A percentile compares a stretch with the other conserved stretches of the same genome.
phyloP scores from a whole-genome alignment of 30 jellyfish, hydroid and myxozoan genomes.

The Aurelia aurita complex sp. Pacific region DNA sequence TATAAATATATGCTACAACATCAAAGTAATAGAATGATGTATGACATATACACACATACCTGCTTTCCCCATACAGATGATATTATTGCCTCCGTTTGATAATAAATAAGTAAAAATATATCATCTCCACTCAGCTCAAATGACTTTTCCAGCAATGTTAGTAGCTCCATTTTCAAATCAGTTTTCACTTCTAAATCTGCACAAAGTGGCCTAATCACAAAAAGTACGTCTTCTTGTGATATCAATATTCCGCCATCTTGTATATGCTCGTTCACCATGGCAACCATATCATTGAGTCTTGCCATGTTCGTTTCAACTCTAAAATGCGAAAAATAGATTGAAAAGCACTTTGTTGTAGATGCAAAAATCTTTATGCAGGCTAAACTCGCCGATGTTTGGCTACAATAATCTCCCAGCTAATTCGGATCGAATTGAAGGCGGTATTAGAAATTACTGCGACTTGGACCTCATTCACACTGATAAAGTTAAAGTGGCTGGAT shows the following conservation, averaged over 20 bases:
- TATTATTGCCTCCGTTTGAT: constrained; percentile 80
- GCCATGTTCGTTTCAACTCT: background rate
- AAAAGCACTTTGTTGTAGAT: too few species aligned
- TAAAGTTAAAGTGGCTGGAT: too few species aligned
- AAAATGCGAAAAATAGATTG: background rate
- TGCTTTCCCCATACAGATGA: constrained; percentile 65
- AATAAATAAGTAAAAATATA: constrained; percentile 65
- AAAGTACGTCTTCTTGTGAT: constrained; percentile 73
- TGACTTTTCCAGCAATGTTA: constrained; percentile 67
- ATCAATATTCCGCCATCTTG: constrained; percentile 57
- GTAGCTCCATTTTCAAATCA: constrained; percentile 59
- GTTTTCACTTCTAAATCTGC: constrained; percentile 66
- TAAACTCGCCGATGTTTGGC: too few species aligned
- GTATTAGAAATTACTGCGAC: too few species aligned
- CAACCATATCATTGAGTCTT: constrained; percentile 23
- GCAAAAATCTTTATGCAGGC: too few species aligned
- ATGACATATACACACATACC: constrained; percentile 34
- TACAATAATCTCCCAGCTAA: too few species aligned
- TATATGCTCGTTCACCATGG: constrained; percentile 49
- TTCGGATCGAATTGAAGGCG: too few species aligned
- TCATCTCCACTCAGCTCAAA: constrained; percentile 84
- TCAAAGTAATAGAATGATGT: too few species aligned
- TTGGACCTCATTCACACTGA: too few species aligned
- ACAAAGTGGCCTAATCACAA: constrained; percentile 88
- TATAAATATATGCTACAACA: too few species aligned